Conservation (phyloP, 92 coral and sea anemone genomes). For the Virgularia gustaviana region DNA sequence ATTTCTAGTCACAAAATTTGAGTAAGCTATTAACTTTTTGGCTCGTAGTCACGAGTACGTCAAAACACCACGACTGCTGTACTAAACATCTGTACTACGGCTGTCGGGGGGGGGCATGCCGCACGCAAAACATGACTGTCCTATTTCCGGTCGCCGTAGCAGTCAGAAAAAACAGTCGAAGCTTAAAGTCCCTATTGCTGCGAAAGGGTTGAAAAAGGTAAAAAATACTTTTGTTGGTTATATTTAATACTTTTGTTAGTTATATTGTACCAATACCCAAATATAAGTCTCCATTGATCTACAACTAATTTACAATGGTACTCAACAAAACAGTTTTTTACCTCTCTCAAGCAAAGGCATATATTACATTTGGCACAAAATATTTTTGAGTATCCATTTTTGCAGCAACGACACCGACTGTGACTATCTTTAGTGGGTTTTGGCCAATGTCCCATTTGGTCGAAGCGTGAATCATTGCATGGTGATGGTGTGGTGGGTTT, state of each 20-base stretch:
- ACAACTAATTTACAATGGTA: conserved; percentile 5
- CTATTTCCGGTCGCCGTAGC: no score
- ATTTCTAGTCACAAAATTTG: no score
- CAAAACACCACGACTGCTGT: background rate
- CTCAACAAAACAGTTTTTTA: conserved; percentile 30
- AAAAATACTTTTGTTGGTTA: background rate
- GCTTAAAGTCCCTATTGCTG: background rate
- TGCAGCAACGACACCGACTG: conserved; percentile 29
- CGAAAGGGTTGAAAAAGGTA: conserved; percentile 4
- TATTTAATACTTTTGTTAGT: background rate
- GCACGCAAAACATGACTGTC: no score
- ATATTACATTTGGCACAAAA: conserved; percentile 31
- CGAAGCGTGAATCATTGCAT: conserved; percentile 11
- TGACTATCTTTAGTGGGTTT: conserved; percentile 17
- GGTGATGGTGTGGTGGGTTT: conserved; percentile 31
- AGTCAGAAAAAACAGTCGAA: background rate
- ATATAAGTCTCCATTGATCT: no score
- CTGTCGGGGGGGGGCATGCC: no score
- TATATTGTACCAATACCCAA: no score
- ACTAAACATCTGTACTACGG: background rate
- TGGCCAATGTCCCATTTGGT: conserved; percentile 36
- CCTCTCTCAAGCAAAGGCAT: conserved; percentile 34
- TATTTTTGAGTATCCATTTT: conserved; percentile 15
- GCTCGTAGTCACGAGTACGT: no score
- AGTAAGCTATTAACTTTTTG: no score